phyloP scores from a whole-genome alignment of 2,888 invertebrate species.

The Tortricodes alternella region DNA sequence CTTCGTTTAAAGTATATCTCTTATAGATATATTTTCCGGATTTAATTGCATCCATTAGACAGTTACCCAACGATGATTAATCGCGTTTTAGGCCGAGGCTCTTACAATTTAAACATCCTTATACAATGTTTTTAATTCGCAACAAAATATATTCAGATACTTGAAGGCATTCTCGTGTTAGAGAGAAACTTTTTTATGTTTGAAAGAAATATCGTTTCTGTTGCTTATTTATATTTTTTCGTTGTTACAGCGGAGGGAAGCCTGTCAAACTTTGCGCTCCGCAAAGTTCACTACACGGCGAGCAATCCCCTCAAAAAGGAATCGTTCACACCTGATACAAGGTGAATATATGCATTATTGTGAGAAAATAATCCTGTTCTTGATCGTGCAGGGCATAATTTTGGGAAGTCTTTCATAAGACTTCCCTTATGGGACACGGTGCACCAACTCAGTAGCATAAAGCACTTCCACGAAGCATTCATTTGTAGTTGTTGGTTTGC shows the following conservation, averaged over 20 bases:
- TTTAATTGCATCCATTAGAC: background rate
- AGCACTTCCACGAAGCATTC: too few species aligned
- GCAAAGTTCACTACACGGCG: slow-evolving; percentile 89
- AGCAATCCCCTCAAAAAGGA: slow-evolving; percentile 86
- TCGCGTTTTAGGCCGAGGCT: too few species aligned
- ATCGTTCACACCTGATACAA: slow-evolving; percentile 89
- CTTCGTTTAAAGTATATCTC: slow-evolving; percentile 11
- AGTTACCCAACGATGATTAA: background rate
- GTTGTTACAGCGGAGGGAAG: slow-evolving; percentile 94
- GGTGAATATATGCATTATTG: slow-evolving; percentile 58
- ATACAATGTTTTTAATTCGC: slow-evolving; percentile 1
- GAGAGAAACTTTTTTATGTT: slow-evolving; percentile 21
- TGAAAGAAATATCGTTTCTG: slow-evolving; percentile 19
- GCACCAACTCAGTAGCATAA: background rate
- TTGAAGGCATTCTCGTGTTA: slow-evolving; percentile 2
- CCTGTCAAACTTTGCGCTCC: slow-evolving; percentile 92
- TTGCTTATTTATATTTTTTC: slow-evolving; percentile 32
- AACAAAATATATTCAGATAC: slow-evolving; percentile 12
- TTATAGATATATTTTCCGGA: background rate
- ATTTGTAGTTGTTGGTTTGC: too few species aligned
- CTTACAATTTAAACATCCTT: too few species aligned
- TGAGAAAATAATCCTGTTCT: slow-evolving; percentile 28
- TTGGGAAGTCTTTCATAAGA: slow-evolving; percentile 10
- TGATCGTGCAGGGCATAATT: slow-evolving; percentile 11
- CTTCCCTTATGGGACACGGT: background rate